Evolutionary conservation across 2,888 invertebrate species (phyloP).

Genomic region (Scaptomyza flava): DNA sequence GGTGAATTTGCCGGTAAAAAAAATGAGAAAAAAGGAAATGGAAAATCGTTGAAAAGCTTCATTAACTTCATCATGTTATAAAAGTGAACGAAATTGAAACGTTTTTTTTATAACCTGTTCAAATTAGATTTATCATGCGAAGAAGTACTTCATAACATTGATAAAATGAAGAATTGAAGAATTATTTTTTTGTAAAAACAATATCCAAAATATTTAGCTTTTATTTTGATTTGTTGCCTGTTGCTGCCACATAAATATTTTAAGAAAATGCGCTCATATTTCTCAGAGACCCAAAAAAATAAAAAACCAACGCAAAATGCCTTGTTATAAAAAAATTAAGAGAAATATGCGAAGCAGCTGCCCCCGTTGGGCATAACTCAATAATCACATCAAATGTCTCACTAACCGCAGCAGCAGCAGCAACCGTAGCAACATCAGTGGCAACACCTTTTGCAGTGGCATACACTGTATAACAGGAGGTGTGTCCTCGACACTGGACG

Average conservation of each 20-base stretch:
- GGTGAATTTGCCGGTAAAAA: constrained; percentile 23
- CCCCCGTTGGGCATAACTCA: constrained; percentile 78
- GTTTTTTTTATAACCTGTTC: no score
- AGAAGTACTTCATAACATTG: background rate
- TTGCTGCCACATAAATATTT: constrained; percentile 3
- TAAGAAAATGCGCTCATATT: constrained; percentile 2
- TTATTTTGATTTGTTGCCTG: background rate
- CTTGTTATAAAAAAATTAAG: constrained; percentile 73
- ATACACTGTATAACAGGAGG: constrained; percentile 48
- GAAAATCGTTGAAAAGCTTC: constrained; percentile 23
- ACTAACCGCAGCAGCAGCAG: constrained; percentile 56
- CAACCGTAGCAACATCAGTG: constrained; percentile 48
- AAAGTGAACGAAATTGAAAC: background rate
- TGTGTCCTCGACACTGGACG: constrained; percentile 59
- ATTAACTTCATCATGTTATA: constrained; percentile 16
- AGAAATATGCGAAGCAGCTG: constrained; percentile 73
- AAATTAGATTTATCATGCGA: background rate
- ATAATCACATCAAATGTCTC: constrained; percentile 78
- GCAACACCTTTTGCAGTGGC: constrained; percentile 38
- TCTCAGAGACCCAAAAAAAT: constrained; percentile 1
- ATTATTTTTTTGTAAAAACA: no score
- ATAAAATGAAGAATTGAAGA: no score
- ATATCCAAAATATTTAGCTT: background rate
- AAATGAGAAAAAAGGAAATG: background rate
- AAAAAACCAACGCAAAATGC: constrained; percentile 44